Conservation (phyloP, 2,113 vertebrate genomes). For the Oncorhynchus keta region DNA sequence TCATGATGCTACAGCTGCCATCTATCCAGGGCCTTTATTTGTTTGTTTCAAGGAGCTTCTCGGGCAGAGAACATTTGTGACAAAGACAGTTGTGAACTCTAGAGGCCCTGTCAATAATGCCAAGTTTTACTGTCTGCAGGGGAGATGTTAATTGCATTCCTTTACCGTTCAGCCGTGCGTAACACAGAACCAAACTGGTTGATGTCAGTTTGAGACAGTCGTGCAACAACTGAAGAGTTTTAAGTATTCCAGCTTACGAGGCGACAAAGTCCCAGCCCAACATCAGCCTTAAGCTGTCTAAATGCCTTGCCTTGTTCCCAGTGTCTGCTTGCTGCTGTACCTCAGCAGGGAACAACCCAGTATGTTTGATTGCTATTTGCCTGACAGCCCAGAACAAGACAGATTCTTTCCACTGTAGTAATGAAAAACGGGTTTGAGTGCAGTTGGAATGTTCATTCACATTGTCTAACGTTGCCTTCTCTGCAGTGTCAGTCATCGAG, state of each 20-base stretch:
- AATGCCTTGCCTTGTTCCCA: conserved; percentile 11
- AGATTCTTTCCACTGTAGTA: conserved; percentile 7
- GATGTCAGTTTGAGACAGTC: neutral
- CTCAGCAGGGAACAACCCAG: conserved; percentile 11
- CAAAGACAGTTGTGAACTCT: no score
- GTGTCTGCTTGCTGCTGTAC: conserved; percentile 8
- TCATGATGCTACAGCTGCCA: no score
- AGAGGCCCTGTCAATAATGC: neutral
- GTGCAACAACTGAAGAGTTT: neutral
- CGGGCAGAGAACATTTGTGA: no score
- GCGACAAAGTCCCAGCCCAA: neutral
- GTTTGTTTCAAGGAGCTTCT: no score
- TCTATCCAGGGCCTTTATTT: no score
- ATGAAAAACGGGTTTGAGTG: neutral
- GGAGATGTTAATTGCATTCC: neutral
- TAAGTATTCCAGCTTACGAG: neutral
- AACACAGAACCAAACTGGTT: neutral
- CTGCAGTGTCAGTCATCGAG: conserved; percentile 51
- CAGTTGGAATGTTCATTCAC: conserved; percentile 13
- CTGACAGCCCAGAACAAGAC: conserved; percentile 38
- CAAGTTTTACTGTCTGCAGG: neutral
- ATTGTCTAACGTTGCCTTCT: conserved; percentile 26
- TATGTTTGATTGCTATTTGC: conserved; percentile 24
- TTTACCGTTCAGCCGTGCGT: neutral
- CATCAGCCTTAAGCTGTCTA: neutral